Conservation (phyloP, 2,888 invertebrate genomes). For the Leucozona laternaria region DNA sequence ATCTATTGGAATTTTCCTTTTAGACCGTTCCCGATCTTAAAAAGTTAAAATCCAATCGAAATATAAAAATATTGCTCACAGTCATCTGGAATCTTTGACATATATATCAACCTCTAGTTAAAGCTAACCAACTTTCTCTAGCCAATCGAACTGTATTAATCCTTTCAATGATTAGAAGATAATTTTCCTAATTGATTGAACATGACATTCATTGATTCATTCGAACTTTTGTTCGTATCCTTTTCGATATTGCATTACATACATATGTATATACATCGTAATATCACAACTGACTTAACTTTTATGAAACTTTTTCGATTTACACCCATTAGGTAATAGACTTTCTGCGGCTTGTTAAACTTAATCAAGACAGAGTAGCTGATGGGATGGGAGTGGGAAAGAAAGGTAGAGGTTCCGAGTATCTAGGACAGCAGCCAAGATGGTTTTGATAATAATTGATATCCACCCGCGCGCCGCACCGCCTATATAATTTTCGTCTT, state of each 20-base stretch:
- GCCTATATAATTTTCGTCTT: neutral
- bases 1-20: too few species aligned
- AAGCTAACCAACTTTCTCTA: neutral
- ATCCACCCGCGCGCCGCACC: too few species aligned
- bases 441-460: neutral
- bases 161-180: neutral
- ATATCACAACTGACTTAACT: neutral
- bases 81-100: too few species aligned
- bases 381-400: neutral
- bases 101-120: too few species aligned
- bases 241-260: neutral
- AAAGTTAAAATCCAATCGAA: too few species aligned
- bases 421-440: neutral
- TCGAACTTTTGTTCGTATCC: neutral
- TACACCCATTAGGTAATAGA: neutral
- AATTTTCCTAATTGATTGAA: conserved; percentile 5
- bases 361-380: conserved; percentile 6
- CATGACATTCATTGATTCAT: neutral
- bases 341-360: conserved; percentile 3
- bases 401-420: neutral
- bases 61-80: too few species aligned
- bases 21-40: too few species aligned
- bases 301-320: conserved; percentile 2
- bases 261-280: neutral
- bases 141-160: neutral